Percentiles rank a stretch among this genome's conserved stretches.
Evolutionary conservation across 1,140 invertebrate genomes (phyloP).

Genomic region (Phthorimaea operculella): DNA sequence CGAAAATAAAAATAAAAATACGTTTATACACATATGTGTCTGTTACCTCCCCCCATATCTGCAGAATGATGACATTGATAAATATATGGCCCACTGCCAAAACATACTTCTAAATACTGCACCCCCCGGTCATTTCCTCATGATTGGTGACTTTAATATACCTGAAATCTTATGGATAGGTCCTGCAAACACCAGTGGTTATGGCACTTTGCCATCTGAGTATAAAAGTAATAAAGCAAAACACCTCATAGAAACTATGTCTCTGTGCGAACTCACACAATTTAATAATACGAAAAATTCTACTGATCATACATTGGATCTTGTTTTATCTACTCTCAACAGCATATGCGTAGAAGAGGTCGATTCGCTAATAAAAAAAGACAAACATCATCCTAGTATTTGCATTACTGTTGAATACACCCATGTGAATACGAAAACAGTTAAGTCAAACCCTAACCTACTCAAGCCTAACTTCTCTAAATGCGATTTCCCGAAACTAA

Average conservation of each 20-base stretch:
- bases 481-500: not conserved
- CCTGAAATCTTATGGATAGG: not conserved
- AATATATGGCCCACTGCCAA: not conserved
- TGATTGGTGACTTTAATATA: conserved; percentile 1
- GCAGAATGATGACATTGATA: not conserved
- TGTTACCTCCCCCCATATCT: conserved; percentile 1
- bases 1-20: too few relatives aligned
- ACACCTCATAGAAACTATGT: not conserved
- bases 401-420: not conserved
- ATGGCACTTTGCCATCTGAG: not conserved
- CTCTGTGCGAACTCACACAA: not conserved
- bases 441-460: not conserved
- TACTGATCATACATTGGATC: not conserved
- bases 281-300: not conserved
- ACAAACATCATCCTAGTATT: not conserved
- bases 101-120: not conserved
- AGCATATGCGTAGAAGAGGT: not conserved
- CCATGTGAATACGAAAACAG: not conserved
- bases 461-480: not conserved
- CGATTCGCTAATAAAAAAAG: not conserved
- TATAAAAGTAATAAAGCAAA: not conserved
- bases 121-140: not conserved
- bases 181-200: not conserved
- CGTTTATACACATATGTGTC: conserved; percentile 5
- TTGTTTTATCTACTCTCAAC: not conserved